Percentiles rank a stretch among this genome's conserved stretches.
phyloP scores from a whole-genome alignment of 2,113 vertebrate genomes.

The Pollachius pollachius region DNA sequence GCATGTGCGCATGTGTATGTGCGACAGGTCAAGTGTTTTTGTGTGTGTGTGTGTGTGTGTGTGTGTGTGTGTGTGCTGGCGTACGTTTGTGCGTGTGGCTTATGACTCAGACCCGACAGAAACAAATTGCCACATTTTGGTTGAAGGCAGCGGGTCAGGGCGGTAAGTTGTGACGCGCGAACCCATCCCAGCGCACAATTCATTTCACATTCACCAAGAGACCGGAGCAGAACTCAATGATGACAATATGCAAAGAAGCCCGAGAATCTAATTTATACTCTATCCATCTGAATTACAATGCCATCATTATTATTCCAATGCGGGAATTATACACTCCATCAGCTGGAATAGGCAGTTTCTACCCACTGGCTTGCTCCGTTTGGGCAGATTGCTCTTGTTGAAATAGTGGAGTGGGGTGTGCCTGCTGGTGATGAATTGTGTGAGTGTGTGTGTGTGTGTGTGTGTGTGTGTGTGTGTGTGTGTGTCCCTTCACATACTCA shows the following conservation, averaged over 20 bases:
- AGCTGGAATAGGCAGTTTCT: conserved; percentile 63
- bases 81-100: conserved; percentile 14
- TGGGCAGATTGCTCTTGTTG: conserved; percentile 28
- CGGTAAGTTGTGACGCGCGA: conserved; percentile 28
- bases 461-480: background rate
- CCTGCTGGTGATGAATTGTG: background rate
- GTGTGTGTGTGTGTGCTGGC: background rate
- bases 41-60: background rate
- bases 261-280: conserved; percentile 59
- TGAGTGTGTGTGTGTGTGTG: background rate
- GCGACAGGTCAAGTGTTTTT: background rate
- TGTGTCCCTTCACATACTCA: conserved; percentile 2
- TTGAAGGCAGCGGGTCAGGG: conserved; percentile 33
- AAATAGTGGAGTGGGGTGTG: conserved; percentile 7
- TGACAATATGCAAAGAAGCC: conserved; percentile 61
- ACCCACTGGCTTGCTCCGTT: conserved; percentile 35
- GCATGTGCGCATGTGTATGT: background rate
- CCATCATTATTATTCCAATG: conserved; percentile 67
- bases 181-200: conserved; percentile 45
- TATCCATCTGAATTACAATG: conserved; percentile 70
- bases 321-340: conserved; percentile 66
- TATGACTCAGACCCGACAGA: conserved; percentile 29
- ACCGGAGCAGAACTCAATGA: conserved; percentile 53
- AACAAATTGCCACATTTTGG: conserved; percentile 24
- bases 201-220: conserved; percentile 45